Base-by-base conservation (phyloP, 2,888 invertebrate genomes). In the Phorcus lineatus region DNA sequence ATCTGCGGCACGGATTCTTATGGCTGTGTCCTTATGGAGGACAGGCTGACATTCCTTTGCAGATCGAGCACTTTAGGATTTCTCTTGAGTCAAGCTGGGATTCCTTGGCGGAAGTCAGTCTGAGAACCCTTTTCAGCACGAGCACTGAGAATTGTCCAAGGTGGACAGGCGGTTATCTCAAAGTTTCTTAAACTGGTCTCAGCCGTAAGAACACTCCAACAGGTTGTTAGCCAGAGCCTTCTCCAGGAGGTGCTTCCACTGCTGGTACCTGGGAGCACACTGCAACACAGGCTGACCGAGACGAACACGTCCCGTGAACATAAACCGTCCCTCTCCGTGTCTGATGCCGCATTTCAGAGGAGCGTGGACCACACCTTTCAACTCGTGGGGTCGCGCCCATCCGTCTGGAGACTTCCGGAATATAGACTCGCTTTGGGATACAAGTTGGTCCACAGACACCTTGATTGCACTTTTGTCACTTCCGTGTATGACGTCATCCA, bases 271-370 rank as follows among this genome's bases (percentile, higher is more conserved):
- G 0, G 89, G 88, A 11, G 89, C 88, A 78, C 91, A 91, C 0
- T 86, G 84, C n/a, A 90, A 79, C 1, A 83, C 83, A n/a, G 89
- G 77, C 28, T 86, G 85, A 22, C 88, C 89, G 17, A 91, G 85
- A 7, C 90, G 83, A 40, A 88, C 80, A 57, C 86, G 83, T 28
- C 91, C 91, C 0, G 89, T 89, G 81, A 91, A 85, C 2, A 91
- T 83, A 78, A 90, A 90, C 47, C 85, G 76, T 11, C 90, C 90
- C 9, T 82, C 80, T 13, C 89, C 88, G 22, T 82, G 83, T 11
- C 75, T 74, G 22, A 89, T 81, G 3, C 88, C 87, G 78, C 91
- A 91, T 57, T 88, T 85, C 24, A 80, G 77, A 16, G 88, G 89
- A 7, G 86, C 86, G 7, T 81, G 80, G 52, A 91, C 84, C 78